Base-by-base conservation (phyloP, 2,888 invertebrate genomes). In the Stratiomys singularior region DNA sequence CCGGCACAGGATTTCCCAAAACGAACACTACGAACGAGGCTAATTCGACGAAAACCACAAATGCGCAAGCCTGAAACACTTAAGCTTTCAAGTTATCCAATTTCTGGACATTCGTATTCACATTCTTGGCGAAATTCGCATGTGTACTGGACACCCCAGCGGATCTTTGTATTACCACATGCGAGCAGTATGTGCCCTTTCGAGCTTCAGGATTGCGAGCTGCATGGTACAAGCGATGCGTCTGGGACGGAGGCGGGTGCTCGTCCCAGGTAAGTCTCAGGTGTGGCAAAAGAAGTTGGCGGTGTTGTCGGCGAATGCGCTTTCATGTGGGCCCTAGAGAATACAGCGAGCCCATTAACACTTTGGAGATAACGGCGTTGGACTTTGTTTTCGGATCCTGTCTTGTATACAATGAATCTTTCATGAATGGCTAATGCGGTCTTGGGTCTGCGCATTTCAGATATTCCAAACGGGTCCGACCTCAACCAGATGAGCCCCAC, bases 301-400 rank as follows among this genome's bases (percentile, higher is more conserved):
- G 13, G 15, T 47, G 47, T 46, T 46, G 30, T 25, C 58, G 74
- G 58, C 74, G 27, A 58, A 18, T 13, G 27, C 27, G 13, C 74
- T 74, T 74, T 74, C 21, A 74, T 74, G 60, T 74, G 60, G 74
- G 44, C 58, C 37, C 74, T 58, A 37, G 74, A 74, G 74, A 74
- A 74, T 74, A 74, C 74, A 58, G 60, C 37, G 74, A 30, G 46
- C 60, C 74, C 74, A 74, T 74, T 74, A 74, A 74, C 74, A 74
- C 74, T 74, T 58, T 46, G 28, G 23, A 60, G 74, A 74, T 60
- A 74, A 60, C 74, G 58, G 58, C 13, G 44, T 58, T 37, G 60
- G 37, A 74, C 74, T 60, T 44, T n/a, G 30, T 58, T 72, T 74
- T 74, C 21, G 72, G 30, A 4, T n/a, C 18, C 11, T 58, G 21